Base-by-base conservation (phyloP, 2,888 invertebrate species). In the Nymphalis c-album region DNA sequence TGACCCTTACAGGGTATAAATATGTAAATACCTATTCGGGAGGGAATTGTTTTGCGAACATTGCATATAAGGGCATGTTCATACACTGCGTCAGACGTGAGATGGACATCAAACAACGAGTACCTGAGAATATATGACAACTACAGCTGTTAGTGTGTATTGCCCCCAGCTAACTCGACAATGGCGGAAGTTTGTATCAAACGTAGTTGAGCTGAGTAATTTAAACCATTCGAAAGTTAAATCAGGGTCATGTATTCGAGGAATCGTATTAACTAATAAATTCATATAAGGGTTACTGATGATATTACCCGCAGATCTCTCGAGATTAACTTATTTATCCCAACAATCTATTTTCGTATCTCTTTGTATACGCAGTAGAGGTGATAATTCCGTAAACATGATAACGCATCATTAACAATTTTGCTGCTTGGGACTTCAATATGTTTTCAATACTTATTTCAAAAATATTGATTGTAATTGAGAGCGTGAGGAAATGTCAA, bases 201-300 rank as follows among this genome's bases (percentile, higher is more conserved):
- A 82, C 81, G 83, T 80, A 84, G 82, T 87, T 85, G 80, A 82
- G 81, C 84, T 80, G 83, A 86, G 86, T 85, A 86, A 86, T 87
- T 85, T 81, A 79, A 84, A 81, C 82, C 78, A 80, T 80, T 84
- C 84, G 81, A 82, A 81, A 78, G 81, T 81, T 80, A 78, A 80
- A 85, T 82, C 81, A 82, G 83, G 82, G 85, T 83, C 82, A 82
- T 73, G 45, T 53, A 73, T 72, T 71, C 68, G 60, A 65, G 69
- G 70, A 75, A 68, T 74, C 76, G 73, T 76, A 71, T 72, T 73
- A 78, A 76, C 76, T 73, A 77, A 78, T 80, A 73, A 68, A 72
- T 70, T 74, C 63, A 68, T 74, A 74, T 68, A 75, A 67, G 66
- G 72, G 67, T 64, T 57, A 50, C 60, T 18, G 63, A 65, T 58